phyloP scores from a whole-genome alignment of 2,888 invertebrate genomes.

The Papilio protenor region DNA sequence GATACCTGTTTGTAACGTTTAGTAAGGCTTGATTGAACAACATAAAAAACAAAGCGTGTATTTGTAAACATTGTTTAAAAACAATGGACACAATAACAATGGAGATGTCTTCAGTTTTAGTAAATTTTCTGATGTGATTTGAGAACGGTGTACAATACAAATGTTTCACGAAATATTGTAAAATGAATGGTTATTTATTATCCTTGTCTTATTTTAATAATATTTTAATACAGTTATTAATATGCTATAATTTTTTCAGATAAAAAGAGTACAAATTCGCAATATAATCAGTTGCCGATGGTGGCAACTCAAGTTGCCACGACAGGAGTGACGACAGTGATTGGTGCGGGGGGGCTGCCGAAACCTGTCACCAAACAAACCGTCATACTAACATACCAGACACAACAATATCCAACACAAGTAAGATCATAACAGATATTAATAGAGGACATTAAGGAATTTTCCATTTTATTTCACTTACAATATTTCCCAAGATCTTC shows the following conservation, averaged over 20 bases:
- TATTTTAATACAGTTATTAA: constrained; percentile 17
- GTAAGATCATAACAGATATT: constrained; percentile 50
- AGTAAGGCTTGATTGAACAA: background rate
- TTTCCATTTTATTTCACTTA: too few relatives aligned
- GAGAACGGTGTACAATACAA: background rate
- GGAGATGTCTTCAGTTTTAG: background rate
- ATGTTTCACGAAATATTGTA: background rate
- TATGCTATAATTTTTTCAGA: constrained; percentile 59
- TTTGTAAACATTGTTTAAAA: constrained; percentile 13
- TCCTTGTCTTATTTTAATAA: background rate
- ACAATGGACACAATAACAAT: constrained; percentile 2
- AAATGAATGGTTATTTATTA: constrained; percentile 3
- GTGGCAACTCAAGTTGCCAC: constrained; percentile 69
- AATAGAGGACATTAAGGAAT: too few relatives aligned
- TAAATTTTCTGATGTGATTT: constrained; percentile 3
- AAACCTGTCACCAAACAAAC: constrained; percentile 79
- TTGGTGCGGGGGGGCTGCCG: constrained; percentile 68
- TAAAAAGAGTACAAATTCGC: constrained; percentile 73
- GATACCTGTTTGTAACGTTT: background rate
- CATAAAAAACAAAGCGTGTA: constrained; percentile 5
- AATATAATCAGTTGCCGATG: constrained; percentile 62
- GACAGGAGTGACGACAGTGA: constrained; percentile 68
- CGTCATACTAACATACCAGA: constrained; percentile 78
- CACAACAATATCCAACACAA: constrained; percentile 71
- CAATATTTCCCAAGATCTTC: too few relatives aligned